phyloP scores from a whole-genome alignment of 2,888 invertebrate species.

The Scaptomyza tumidula region DNA sequence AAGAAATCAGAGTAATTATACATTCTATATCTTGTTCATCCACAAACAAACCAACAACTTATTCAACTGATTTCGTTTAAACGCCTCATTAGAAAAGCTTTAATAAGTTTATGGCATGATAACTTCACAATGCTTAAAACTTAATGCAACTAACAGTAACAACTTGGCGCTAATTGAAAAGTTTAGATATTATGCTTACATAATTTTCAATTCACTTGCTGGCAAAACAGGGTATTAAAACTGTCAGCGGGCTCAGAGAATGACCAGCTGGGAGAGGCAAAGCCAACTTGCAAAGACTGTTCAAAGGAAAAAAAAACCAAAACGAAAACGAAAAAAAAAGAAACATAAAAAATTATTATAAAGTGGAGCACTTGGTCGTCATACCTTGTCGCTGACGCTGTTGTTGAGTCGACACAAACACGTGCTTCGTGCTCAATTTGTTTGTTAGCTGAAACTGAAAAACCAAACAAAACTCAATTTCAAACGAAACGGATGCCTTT shows the following conservation, averaged over 20 bases:
- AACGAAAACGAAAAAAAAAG: neutral
- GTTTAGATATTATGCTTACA: neutral
- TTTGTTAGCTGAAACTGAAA: neutral
- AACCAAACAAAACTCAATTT: constrained; percentile 25
- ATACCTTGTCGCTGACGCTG: constrained; percentile 19
- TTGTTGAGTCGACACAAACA: constrained; percentile 20
- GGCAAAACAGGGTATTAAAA: constrained; percentile 14
- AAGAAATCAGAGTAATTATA: too few species aligned
- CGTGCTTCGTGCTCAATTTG: constrained; percentile 33
- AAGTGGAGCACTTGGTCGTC: constrained; percentile 44
- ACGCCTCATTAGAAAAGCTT: neutral
- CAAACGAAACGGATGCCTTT: constrained; percentile 20
- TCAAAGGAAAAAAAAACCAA: neutral
- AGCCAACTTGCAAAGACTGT: constrained; percentile 4
- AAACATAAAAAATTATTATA: constrained; percentile 17
- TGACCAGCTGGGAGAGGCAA: constrained; percentile 12
- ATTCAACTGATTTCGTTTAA: too few species aligned
- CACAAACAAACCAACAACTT: too few species aligned
- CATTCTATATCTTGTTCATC: too few species aligned
- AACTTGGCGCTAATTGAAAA: neutral
- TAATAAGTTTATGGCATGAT: neutral
- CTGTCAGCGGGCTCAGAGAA: constrained; percentile 3
- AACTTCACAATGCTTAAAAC: too few species aligned
- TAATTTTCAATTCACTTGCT: neutral
- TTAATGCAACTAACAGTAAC: too few species aligned